Base-by-base conservation (phyloP, 1,140 invertebrate species). In the Harpegnathos saltator region DNA sequence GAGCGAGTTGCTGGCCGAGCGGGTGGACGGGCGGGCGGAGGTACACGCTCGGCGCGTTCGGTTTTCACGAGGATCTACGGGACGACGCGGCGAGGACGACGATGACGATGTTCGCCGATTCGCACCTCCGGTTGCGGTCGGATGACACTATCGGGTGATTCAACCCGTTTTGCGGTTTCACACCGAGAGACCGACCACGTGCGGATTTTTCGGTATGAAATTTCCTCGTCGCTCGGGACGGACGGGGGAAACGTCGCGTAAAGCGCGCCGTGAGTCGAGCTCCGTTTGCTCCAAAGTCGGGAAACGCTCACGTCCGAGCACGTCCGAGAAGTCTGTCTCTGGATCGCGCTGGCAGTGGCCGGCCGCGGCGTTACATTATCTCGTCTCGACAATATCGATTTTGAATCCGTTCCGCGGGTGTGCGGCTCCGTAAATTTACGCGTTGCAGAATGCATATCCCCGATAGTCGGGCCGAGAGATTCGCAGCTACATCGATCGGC, bases 81-180 rank as follows among this genome's bases (percentile, higher is more conserved):
- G 14, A 48, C 29, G 56, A 73, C 38, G 72, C 29, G 56, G 61
- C 38, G 72, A 61, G 9, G 63, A 56, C 14, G 29, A 44, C n/a
- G n/a, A 33, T 19, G 14, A 33, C 29, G 33, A 69, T 22, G 12
- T 66, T 68, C 33, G 33, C 58, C 63, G 29, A 78, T 71, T 71
- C 22, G 54, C n/a, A n/a, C 19, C 17, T 54, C 22, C 29, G 50
- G 33, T 38, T 69, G 33, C 33, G 50, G 33, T 78, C 26, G 17
- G 33, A 22, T n/a, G 65, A 69, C 75, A 80, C 69, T 80, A 56
- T 58, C 17, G 38, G 1, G 1, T 54, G 48, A 54, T 44, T 78
- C 33, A 26, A 75, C 44, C 14, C n/a, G 48, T 38, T 54, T 3
- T 29, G 14, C 24, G 38, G 3, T 29, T 26, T 71, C 33, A 44